A percentile compares a stretch with the other conserved stretches of the same genome.
Evolutionary conservation across 2,888 invertebrate genomes (phyloP).

Genomic region (Beris chalybata): DNA sequence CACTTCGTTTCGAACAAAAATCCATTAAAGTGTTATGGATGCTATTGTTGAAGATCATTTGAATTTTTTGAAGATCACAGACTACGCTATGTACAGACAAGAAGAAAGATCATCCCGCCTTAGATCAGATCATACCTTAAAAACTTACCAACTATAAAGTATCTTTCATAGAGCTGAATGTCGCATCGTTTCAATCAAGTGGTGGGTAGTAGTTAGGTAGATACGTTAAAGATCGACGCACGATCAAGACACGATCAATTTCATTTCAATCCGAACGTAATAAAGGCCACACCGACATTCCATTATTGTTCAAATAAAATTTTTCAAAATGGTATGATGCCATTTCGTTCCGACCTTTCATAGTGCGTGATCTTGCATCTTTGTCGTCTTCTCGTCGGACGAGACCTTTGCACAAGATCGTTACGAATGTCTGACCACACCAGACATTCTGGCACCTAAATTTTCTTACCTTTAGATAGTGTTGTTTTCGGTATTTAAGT

Average conservation of each 20-base stretch:
- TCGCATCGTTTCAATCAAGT: no score
- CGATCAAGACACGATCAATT: constrained; percentile 22
- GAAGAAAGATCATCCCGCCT: neutral
- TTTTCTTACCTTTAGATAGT: constrained; percentile 7
- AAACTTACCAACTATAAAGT: no score
- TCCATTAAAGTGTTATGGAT: constrained; percentile 32
- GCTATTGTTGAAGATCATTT: constrained; percentile 28
- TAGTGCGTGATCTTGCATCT: neutral
- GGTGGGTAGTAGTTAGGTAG: no score
- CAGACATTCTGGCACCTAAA: constrained; percentile 40
- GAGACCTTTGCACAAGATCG: neutral
- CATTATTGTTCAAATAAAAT: neutral
- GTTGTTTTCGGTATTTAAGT: constrained; percentile 4
- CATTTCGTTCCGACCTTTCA: neutral
- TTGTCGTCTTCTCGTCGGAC: neutral
- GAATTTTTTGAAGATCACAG: constrained; percentile 24
- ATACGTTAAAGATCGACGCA: constrained; percentile 4
- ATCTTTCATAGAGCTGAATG: no score
- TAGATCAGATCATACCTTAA: no score
- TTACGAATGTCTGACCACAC: constrained; percentile 27
- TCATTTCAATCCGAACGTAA: constrained; percentile 7
- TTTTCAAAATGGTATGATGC: constrained; percentile 5
- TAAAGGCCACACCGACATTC: constrained; percentile 22
- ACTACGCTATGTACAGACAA: neutral
- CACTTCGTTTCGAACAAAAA: constrained; percentile 26